Percentiles rank a stretch among this genome's conserved stretches.
Conservation (phyloP, 2,113 vertebrate species). For the Pithys albifrons region DNA sequence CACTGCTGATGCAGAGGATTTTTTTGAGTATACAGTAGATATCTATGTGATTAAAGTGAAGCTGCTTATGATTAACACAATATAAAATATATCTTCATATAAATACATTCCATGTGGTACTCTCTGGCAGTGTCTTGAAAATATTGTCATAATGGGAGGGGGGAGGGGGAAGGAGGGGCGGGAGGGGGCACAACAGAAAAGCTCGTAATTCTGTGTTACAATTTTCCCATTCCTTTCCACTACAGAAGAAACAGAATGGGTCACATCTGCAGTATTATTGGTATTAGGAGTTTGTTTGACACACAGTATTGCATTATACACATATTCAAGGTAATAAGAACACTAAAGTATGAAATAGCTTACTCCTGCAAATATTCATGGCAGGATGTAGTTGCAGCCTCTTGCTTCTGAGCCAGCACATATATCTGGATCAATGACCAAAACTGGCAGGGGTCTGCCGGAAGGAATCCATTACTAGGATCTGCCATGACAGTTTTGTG, state of each 20-base stretch:
- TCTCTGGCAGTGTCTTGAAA: slow-evolving; percentile 50
- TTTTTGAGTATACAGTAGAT: slow-evolving; percentile 32
- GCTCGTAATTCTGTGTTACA: slow-evolving; percentile 41
- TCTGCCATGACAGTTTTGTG: not conserved
- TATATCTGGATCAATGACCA: slow-evolving; percentile 8
- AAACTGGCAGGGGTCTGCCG: not conserved
- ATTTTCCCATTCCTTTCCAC: not conserved
- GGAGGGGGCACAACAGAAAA: slow-evolving; percentile 55
- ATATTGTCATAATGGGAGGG: slow-evolving; percentile 60
- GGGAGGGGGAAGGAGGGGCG: too few relatives aligned
- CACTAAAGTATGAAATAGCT: slow-evolving; percentile 48
- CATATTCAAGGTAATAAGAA: slow-evolving; percentile 45
- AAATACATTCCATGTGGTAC: slow-evolving; percentile 52
- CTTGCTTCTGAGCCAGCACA: not conserved
- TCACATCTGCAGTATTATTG: slow-evolving; percentile 54
- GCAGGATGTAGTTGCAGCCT: slow-evolving; percentile 4
- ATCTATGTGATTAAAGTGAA: slow-evolving; percentile 38
- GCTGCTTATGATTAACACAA: slow-evolving; percentile 54
- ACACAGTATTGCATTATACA: slow-evolving; percentile 21
- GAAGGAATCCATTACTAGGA: not conserved
- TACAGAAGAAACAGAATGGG: slow-evolving; percentile 44
- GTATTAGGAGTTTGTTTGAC: slow-evolving; percentile 49
- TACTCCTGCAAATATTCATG: slow-evolving; percentile 41
- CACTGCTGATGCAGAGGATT: not conserved
- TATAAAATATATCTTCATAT: slow-evolving; percentile 59